These are phyloP conservation scores for Agapostemon virescens DNA, from an alignment of 2,888 invertebrate genomes.

Conservation along the genomic window DNA sequence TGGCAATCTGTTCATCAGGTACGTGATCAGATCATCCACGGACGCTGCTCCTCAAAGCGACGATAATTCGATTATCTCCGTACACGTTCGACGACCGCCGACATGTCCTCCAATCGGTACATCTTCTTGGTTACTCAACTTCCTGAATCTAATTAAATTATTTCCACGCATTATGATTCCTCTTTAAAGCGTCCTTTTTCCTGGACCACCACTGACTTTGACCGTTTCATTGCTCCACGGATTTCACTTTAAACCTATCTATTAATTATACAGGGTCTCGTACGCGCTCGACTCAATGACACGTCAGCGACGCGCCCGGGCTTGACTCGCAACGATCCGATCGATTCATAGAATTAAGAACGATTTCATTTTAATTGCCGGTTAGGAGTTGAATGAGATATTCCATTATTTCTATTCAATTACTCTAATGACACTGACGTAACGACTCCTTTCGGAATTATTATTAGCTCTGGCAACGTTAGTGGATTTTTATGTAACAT, in stretches of 20 bases:
- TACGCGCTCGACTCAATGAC: neutral
- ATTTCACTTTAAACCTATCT: slow-evolving; percentile 6
- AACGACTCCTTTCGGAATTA: neutral
- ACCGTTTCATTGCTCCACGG: neutral
- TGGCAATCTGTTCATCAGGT: slow-evolving; percentile 78
- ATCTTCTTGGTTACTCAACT: slow-evolving; percentile 64
- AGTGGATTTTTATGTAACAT: neutral
- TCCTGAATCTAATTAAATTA: slow-evolving; percentile 60
- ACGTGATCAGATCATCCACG: slow-evolving; percentile 80
- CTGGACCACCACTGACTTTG: neutral
- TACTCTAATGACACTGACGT: neutral
- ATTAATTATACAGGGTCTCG: neutral
- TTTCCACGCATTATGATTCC: slow-evolving; percentile 16
- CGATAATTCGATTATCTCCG: slow-evolving; percentile 79
- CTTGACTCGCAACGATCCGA: neutral
- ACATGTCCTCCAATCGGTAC: slow-evolving; percentile 64
- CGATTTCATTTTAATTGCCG: neutral
- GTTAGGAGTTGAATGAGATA: neutral
- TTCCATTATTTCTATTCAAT: neutral
- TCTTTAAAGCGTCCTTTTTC: neutral
- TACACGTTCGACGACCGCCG: slow-evolving; percentile 78
- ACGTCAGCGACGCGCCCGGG: neutral
- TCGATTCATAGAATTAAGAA: neutral
- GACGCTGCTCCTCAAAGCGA: slow-evolving; percentile 80
- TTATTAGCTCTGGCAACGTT: neutral